Evolutionary conservation across 2,888 invertebrate species (phyloP).

Genomic region (Apodemia duryi): DNA sequence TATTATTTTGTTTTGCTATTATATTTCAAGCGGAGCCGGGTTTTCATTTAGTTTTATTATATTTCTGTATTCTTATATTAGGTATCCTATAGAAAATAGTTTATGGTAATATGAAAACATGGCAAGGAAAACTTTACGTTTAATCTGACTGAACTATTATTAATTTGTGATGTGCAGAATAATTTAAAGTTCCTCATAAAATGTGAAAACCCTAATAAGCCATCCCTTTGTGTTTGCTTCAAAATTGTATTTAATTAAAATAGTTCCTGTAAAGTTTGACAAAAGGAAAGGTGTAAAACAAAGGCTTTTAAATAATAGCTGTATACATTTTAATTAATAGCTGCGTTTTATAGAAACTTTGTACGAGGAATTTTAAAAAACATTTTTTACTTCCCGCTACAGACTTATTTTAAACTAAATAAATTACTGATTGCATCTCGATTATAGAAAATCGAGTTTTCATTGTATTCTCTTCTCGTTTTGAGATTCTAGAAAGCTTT

Average conservation of each 20-base stretch:
- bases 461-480: too few species aligned
- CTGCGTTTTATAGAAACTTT: neutral
- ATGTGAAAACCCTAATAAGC: neutral
- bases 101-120: neutral
- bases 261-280: constrained; percentile 3
- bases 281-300: constrained; percentile 1
- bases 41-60: too few species aligned
- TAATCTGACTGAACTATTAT: neutral
- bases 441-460: too few species aligned
- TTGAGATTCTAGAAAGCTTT: too few species aligned
- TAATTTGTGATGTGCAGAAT: neutral
- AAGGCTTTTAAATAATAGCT: neutral
- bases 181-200: neutral
- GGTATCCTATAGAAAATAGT: too few species aligned
- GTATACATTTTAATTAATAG: constrained; percentile 1
- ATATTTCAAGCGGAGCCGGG: too few species aligned
- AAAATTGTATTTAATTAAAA: constrained; percentile 7
- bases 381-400: too few species aligned
- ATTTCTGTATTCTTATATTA: too few species aligned
- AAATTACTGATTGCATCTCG: too few species aligned
- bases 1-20: too few species aligned
- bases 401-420: too few species aligned
- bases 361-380: too few species aligned
- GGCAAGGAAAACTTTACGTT: neutral
- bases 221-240: neutral